Percentiles rank a stretch among this genome's conserved stretches.
These are phyloP conservation scores for Melanerpes aurifrons DNA, from an alignment of 2,113 vertebrate genomes.

Conservation along the genomic window DNA sequence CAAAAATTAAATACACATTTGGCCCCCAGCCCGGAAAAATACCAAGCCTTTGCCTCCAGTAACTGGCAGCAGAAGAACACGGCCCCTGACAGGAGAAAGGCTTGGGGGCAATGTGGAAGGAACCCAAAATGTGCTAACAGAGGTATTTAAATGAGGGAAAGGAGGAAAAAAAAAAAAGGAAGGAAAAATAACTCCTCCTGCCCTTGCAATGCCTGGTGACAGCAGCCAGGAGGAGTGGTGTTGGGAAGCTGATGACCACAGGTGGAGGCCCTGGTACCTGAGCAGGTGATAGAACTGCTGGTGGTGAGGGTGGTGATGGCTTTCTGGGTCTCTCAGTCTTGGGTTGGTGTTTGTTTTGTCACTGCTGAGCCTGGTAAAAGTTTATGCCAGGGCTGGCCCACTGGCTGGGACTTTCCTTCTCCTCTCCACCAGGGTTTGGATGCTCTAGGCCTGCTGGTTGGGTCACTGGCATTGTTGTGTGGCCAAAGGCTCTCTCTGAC, in stretches of 20 bases:
- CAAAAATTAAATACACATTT: conserved; percentile 55
- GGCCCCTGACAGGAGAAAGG: background rate
- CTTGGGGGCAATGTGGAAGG: background rate
- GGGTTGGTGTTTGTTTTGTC: background rate
- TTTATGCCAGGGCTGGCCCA: background rate
- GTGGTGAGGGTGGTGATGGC: background rate
- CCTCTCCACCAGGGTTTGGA: background rate
- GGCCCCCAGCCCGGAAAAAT: conserved; percentile 36
- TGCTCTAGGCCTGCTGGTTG: background rate
- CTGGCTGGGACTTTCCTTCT: background rate
- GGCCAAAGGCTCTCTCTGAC: background rate
- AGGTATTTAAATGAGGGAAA: background rate
- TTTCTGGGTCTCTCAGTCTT: background rate
- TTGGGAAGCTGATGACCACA: rapidly evolving
- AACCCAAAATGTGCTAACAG: background rate
- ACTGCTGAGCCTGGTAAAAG: rapidly evolving
- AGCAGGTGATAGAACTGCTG: background rate
- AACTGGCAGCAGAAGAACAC: background rate
- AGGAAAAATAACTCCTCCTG: background rate
- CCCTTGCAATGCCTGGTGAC: rapidly evolving
- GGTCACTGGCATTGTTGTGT: background rate
- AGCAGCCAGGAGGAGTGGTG: background rate
- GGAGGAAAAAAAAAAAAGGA: background rate
- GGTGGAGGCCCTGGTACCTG: background rate
- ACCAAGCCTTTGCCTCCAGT: background rate